Base-by-base conservation (phyloP, 2,888 invertebrate species). In the Ochlodes sylvanus region DNA sequence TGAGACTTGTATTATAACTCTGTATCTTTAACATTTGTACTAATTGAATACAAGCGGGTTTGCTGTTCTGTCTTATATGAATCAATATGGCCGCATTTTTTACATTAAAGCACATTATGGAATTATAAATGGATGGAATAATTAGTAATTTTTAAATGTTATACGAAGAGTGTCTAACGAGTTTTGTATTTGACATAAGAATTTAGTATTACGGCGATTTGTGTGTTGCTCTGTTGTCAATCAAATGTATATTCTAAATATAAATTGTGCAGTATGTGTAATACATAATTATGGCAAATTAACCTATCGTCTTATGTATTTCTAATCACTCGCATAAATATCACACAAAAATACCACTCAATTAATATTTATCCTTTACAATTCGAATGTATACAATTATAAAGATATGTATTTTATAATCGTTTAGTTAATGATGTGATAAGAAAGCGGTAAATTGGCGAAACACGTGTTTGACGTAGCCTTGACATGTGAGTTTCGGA, bases 181-280 rank as follows among this genome's bases (percentile, higher is more conserved):
- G 76, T 78, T 52, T 76, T 77, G 74, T 77, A 71, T 72, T 75
- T 68, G 47, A 41, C 34, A 62, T 68, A 68, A 68, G 63, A 3
- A 27, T 73, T 44, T 73, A 77, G 71, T 77, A 75, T 73, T 70
- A 70, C 71, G 69, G 71, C 74, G 69, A 73, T 71, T 69, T 74
- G 74, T 76, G 74, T 77, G 78, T 76, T 76, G 77, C 75, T 77
- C 72, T 75, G 71, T 74, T 75, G 74, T 77, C 73, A 77, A 73
- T 77, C 72, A 73, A 73, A 56, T 63, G 68, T 68, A 63, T 68
- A 68, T 68, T 68, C 62, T 63, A 71, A 72, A 71, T 71, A 70
- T 71, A 72, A 71, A 71, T 67, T 71, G 71, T 72, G 75, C 75
- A 75, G 72, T 75, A 72, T 70, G 71, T 75, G 41, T 56, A 47